These are phyloP conservation scores for Channa striata DNA, from an alignment of 2,797 vertebrate genomes.

Conservation along the genomic window DNA sequence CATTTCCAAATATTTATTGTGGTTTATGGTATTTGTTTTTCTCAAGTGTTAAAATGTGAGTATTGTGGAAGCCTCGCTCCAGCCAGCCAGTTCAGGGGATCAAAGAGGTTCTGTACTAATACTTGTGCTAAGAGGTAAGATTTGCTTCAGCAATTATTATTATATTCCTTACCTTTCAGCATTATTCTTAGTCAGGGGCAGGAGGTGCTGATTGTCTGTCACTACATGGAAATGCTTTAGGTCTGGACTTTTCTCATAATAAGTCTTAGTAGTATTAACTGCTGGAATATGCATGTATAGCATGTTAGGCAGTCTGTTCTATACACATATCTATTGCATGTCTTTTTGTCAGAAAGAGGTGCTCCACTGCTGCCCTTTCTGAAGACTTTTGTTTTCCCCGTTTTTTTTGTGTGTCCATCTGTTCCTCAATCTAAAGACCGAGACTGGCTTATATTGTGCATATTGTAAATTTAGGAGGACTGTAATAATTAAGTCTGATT, in stretches of 20 bases:
- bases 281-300: background rate
- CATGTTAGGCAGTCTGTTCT: too few relatives aligned
- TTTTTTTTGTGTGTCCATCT: too few relatives aligned
- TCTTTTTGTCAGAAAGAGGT: too few relatives aligned
- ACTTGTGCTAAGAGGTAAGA: conserved; percentile 95
- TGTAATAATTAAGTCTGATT: too few relatives aligned
- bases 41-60: conserved; percentile 92
- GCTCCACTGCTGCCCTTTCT: too few relatives aligned
- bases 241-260: background rate
- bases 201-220: too few relatives aligned
- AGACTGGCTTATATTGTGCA: too few relatives aligned
- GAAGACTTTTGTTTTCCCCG: too few relatives aligned
- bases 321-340: too few relatives aligned
- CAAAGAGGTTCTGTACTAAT: conserved; percentile 97
- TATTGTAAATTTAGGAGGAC: too few relatives aligned
- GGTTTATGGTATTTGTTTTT: background rate
- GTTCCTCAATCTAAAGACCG: too few relatives aligned
- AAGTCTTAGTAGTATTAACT: background rate
- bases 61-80: conserved; percentile 95
- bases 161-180: background rate
- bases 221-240: background rate
- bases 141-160: background rate
- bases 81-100: conserved; percentile 93
- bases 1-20: background rate
- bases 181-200: background rate